These are phyloP conservation scores for Cichladusa arquata DNA, from an alignment of 2,113 vertebrate species.

Conservation along the genomic window DNA sequence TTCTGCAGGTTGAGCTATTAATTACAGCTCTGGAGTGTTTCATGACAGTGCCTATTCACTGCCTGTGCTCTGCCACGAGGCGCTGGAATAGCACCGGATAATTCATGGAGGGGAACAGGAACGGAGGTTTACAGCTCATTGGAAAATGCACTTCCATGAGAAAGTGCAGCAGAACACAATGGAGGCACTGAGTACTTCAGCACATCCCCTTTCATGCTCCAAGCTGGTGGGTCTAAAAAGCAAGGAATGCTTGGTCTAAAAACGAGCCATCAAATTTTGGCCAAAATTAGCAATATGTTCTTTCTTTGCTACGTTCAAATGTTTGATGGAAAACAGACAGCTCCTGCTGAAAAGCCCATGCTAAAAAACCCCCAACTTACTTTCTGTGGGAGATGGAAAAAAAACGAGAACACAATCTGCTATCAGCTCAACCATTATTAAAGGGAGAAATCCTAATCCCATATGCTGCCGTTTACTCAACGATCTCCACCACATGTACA, in stretches of 20 bases:
- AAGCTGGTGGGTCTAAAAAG: background rate
- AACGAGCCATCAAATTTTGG: background rate
- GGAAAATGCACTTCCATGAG: background rate
- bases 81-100: background rate
- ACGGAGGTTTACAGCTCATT: background rate
- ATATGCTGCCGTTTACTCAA: background rate
- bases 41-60: background rate
- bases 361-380: background rate
- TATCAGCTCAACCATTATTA: background rate
- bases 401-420: background rate
- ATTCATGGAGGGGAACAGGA: background rate
- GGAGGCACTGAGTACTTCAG: background rate
- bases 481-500: background rate
- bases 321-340: background rate
- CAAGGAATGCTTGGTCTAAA: background rate
- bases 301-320: background rate
- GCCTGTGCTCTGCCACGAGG: conserved; percentile 2
- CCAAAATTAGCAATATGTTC: conserved; percentile 11
- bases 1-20: conserved; percentile 34
- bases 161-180: background rate
- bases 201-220: background rate
- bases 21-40: conserved; percentile 25
- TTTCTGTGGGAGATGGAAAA: background rate
- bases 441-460: background rate
- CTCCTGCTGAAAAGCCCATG: background rate